A percentile compares a stretch with the other conserved stretches of the same genome.
Conservation (phyloP, 2,797 vertebrate genomes). For the Nasua narica region DNA sequence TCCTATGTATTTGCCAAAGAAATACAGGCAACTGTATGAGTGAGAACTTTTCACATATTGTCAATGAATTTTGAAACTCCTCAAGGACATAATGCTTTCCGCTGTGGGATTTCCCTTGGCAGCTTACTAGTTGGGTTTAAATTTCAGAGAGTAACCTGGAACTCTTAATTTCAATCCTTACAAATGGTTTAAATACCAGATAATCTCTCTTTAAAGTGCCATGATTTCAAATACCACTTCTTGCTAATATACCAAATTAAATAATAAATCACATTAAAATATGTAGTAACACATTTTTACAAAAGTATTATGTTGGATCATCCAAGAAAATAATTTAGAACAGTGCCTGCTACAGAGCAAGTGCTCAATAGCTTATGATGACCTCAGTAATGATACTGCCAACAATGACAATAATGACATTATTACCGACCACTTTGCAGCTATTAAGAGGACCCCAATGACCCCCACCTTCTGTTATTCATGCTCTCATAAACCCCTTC, state of each 20-base stretch:
- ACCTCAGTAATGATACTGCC: not conserved
- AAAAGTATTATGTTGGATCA: not conserved
- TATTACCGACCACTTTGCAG: not conserved
- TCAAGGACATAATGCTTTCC: not conserved
- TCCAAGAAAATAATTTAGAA: not conserved
- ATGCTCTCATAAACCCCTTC: not conserved
- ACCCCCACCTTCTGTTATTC: not conserved
- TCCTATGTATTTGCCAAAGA: not conserved
- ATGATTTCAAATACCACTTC: not conserved
- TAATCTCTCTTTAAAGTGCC: not conserved
- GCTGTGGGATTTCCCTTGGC: not conserved
- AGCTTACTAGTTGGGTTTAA: not conserved
- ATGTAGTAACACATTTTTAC: not conserved
- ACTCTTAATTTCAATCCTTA: not conserved
- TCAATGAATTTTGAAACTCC: not conserved
- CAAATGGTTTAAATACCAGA: not conserved
- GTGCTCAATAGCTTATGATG: not conserved
- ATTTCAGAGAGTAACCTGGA: not conserved
- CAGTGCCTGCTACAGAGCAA: not conserved
- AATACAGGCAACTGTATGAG: not conserved
- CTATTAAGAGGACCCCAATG: not conserved
- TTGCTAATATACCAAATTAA: not conserved
- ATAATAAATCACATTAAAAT: not conserved
- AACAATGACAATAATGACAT: not conserved
- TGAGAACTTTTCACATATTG: not conserved